Conservation (phyloP, 1,140 invertebrate genomes). For the Melipona quadrifasciata region DNA sequence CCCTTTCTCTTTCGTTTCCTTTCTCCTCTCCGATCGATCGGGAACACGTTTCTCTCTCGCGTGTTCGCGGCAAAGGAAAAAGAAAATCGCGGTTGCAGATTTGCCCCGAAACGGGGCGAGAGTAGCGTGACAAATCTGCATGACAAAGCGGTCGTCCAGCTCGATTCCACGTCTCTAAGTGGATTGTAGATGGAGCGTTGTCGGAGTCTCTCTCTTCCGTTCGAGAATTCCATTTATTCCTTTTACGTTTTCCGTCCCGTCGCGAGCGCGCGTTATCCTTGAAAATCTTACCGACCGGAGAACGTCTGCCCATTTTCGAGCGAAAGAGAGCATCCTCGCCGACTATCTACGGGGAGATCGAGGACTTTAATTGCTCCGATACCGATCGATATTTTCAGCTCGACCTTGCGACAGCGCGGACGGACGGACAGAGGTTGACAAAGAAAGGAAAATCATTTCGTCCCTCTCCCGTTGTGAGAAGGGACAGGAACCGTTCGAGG, state of each 20-base stretch:
- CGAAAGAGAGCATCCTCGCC: not conserved
- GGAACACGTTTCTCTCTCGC: not conserved
- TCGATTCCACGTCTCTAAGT: conserved; percentile 38
- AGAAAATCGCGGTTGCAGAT: conserved; percentile 44
- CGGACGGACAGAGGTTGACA: not conserved
- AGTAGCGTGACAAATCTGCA: conserved; percentile 57
- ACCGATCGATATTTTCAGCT: not conserved
- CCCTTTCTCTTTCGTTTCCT: conserved; percentile 42
- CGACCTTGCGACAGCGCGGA: not conserved
- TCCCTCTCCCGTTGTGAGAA: not conserved
- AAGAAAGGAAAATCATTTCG: not conserved
- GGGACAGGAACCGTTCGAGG: not conserved
- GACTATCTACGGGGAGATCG: too few relatives aligned
- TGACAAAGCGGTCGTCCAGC: conserved; percentile 55
- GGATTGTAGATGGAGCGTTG: conserved; percentile 43
- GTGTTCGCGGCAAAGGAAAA: too few relatives aligned
- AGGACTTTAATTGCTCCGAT: not conserved
- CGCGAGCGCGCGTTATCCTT: conserved; percentile 9
- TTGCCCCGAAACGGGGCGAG: conserved; percentile 36
- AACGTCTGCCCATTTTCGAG: not conserved
- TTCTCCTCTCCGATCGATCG: conserved; percentile 32
- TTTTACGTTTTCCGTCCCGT: conserved; percentile 43
- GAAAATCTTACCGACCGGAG: not conserved
- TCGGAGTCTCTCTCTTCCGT: conserved; percentile 48
- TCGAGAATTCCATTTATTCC: conserved; percentile 48